Base-by-base conservation (phyloP, 1,140 invertebrate genomes). In the Vanessa tameamea region DNA sequence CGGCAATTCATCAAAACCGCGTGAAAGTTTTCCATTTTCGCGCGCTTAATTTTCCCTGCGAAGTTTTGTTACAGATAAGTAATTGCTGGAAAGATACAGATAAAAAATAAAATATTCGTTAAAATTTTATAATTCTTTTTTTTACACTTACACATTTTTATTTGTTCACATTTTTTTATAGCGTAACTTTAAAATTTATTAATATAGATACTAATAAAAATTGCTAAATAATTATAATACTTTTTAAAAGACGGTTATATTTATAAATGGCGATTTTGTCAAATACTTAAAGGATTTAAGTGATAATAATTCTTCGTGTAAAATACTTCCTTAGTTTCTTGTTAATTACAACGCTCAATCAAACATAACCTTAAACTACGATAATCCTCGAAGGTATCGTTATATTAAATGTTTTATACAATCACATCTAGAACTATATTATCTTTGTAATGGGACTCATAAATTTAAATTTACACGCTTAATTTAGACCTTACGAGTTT, bases 1-100 rank as follows among this genome's bases (percentile, higher is more conserved):
- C 64, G 77, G 80, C 81, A 83, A 87, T 87, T 85, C 83, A 87
- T 85, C 74, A 76, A 76, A 82, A 74, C 75, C 77, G 67, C 57
- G 64, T 63, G 37, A 73, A 85, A 82, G 67, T 82, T 83, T 81
- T 66, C 63, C 81, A 77, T 82, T 82, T 80, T 82, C 76, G 75
- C 75, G 71, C 74, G 74, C 76, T 75, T 79, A 78, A 81, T 84
- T 80, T 76, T 71, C 64, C 75, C 67, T 65, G 16, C 53, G 47
- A 75, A 71, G 64, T 71, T 67, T 20, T 55, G 64, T 69, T 57
- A 67, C 73, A 71, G 73, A 75, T 75, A 75, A 71, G 50, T 65
- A 23, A 65, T 65, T 55, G 47, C 70, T 72, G 37, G 50, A 69
- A 47, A 51, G 72, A 64, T 64, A 64, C 57, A 61, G 57, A 61